Conservation (phyloP, 2,888 invertebrate species). For the Xanthorhoe spadicearia region DNA sequence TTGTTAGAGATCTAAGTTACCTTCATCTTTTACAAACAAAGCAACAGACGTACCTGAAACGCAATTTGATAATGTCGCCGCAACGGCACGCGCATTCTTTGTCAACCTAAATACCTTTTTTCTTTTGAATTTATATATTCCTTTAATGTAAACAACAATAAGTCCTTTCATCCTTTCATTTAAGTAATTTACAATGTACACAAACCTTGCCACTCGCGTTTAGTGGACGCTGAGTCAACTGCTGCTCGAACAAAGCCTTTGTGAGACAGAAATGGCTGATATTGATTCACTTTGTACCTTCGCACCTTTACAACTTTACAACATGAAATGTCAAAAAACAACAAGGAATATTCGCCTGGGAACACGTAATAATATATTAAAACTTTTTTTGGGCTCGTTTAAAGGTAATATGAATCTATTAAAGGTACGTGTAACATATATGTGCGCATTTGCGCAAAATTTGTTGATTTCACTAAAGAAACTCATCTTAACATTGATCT, state of each 20-base stretch:
- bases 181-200: slow-evolving; percentile 10
- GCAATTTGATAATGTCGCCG: neutral
- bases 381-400: too few relatives aligned
- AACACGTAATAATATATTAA: neutral
- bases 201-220: slow-evolving; percentile 23
- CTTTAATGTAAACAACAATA: slow-evolving; percentile 11
- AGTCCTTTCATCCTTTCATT: slow-evolving; percentile 11
- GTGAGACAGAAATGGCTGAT: slow-evolving; percentile 19
- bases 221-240: slow-evolving; percentile 25
- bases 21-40: neutral
- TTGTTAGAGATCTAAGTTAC: neutral
- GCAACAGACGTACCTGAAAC: neutral
- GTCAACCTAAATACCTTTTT: slow-evolving; percentile 12
- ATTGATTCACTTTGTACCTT: slow-evolving; percentile 21
- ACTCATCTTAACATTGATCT: too few relatives aligned
- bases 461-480: neutral
- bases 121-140: slow-evolving; percentile 1
- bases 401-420: too few relatives aligned
- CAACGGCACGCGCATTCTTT: neutral
- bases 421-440: too few relatives aligned
- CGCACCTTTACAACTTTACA: neutral
- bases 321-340: neutral
- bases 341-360: neutral
- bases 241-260: slow-evolving; percentile 28
- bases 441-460: neutral